Percentiles rank a stretch among this genome's conserved stretches.
These are phyloP conservation scores for Spodoptera litura DNA, from an alignment of 1,140 invertebrate species.

Conservation along the genomic window DNA sequence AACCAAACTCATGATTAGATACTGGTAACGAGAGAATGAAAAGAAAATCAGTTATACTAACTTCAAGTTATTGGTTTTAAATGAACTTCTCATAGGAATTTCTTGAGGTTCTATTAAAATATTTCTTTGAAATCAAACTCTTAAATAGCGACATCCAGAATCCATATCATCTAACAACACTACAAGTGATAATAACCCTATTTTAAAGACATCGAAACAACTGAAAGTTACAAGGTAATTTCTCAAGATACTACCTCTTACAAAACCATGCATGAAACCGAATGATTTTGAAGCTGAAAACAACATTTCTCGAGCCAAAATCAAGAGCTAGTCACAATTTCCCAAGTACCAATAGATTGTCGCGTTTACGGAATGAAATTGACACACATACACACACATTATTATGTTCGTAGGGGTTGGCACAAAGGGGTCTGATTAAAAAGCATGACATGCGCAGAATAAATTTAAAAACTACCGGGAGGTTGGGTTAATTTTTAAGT, in stretches of 20 bases:
- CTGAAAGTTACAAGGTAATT: neutral
- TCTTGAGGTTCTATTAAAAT: no score
- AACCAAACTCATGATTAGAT: no score
- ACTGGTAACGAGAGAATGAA: no score
- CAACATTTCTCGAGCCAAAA: constrained; percentile 4
- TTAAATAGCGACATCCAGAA: no score
- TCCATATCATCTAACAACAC: no score
- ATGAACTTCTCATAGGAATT: no score
- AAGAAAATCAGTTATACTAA: no score
- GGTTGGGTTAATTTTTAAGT: constrained; percentile 84
- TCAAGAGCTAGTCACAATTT: constrained; percentile 32
- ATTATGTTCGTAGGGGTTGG: constrained; percentile 61
- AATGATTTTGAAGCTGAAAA: neutral
- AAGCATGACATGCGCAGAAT: constrained; percentile 84
- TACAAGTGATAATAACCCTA: no score
- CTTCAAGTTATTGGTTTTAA: no score
- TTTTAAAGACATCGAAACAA: no score
- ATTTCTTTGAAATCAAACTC: no score
- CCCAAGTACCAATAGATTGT: constrained; percentile 27
- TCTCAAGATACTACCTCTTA: neutral
- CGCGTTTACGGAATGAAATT: constrained; percentile 41
- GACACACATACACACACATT: constrained; percentile 59
- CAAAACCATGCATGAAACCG: neutral
- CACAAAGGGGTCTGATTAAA: constrained; percentile 79
- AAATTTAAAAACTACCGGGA: constrained; percentile 82